A percentile compares a stretch with the other conserved stretches of the same genome.
These are phyloP conservation scores for Phaethornis superciliosus DNA, from an alignment of 2,113 vertebrate genomes.

Conservation along the genomic window DNA sequence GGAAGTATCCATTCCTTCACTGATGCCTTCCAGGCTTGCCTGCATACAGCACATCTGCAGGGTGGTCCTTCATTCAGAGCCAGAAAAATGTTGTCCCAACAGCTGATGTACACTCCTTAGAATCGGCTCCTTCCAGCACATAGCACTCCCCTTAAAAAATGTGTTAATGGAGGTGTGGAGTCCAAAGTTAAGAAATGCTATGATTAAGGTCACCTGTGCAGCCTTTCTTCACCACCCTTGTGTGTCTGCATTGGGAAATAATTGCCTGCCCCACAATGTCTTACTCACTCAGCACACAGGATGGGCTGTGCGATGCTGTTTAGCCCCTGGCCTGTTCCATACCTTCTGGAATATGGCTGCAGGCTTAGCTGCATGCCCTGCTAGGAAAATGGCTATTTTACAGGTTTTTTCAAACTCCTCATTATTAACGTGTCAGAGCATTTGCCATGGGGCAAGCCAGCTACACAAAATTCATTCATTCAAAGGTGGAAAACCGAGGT, in stretches of 20 bases:
- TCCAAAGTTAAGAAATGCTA: slow-evolving; percentile 13
- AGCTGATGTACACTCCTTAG: neutral
- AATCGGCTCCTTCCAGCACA: neutral
- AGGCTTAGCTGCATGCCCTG: neutral
- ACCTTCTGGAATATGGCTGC: neutral
- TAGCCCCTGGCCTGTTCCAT: neutral
- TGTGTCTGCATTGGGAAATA: slow-evolving; percentile 1
- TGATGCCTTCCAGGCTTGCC: neutral
- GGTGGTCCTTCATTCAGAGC: neutral
- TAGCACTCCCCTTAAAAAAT: neutral
- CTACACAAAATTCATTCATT: neutral
- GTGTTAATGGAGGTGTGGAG: neutral
- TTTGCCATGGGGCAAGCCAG: neutral
- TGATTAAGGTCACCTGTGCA: neutral
- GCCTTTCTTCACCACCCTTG: neutral
- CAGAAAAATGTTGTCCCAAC: neutral
- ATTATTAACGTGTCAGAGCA: neutral
- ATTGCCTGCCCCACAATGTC: neutral
- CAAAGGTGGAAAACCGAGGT: neutral
- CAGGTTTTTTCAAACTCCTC: neutral
- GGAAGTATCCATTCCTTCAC: neutral
- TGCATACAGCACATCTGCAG: neutral
- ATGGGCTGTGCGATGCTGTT: neutral
- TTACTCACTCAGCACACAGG: neutral
- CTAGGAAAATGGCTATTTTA: neutral